Evolutionary conservation across 2,888 invertebrate species (phyloP).

Genomic region (Graphium colonna): DNA sequence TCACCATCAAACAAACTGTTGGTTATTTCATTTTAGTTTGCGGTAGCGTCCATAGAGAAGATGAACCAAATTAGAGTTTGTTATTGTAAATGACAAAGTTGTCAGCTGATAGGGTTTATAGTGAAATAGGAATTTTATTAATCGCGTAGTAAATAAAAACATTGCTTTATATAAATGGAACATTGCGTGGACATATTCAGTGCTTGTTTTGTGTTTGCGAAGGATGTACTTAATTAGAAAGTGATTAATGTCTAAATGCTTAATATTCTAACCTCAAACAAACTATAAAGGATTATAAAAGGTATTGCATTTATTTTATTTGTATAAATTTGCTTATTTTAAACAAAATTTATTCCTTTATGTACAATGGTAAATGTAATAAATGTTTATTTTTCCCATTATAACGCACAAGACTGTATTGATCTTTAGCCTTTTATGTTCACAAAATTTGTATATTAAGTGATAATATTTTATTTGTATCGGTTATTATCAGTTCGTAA

Average conservation of each 20-base stretch:
- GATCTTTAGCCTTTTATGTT: constrained; percentile 15
- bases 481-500: constrained; percentile 15
- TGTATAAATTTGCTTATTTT: constrained; percentile 2
- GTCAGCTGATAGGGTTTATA: constrained; percentile 36
- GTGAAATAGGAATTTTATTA: constrained; percentile 20
- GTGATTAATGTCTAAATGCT: constrained; percentile 20
- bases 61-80: constrained; percentile 17
- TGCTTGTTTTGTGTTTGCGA: constrained; percentile 19
- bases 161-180: constrained; percentile 26
- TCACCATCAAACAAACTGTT: not conserved
- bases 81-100: constrained; percentile 28
- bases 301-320: constrained; percentile 1
- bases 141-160: constrained; percentile 28
- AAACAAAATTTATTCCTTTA: not conserved
- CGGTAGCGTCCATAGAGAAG: constrained; percentile 1
- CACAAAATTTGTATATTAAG: constrained; percentile 15
- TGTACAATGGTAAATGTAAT: not conserved
- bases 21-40: not conserved
- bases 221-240: constrained; percentile 21
- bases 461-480: constrained; percentile 15
- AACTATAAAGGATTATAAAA: constrained; percentile 26
- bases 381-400: not conserved
- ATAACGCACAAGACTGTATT: not conserved
- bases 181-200: constrained; percentile 21
- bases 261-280: constrained; percentile 35